Base-by-base conservation (phyloP, 2,888 invertebrate species). In the Erynnis tages region DNA sequence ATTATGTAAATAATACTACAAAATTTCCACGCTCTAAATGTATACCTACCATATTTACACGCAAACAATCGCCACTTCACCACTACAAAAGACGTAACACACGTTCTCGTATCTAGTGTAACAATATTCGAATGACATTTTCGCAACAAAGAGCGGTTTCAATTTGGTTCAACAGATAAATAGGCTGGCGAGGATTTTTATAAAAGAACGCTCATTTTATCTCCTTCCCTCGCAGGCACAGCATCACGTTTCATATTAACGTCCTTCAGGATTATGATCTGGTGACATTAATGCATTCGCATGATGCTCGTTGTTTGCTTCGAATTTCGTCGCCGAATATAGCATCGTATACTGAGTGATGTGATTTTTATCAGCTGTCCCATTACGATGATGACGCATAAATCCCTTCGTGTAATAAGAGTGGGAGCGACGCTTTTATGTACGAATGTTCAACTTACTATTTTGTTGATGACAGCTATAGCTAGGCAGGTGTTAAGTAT, bases 181-280 rank as follows among this genome's bases (percentile, higher is more conserved):
- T 17, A 35, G 45, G 45, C 23, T 35, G 44, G 16, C 16, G 34
- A 46, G 16, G 25, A 35, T 14, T 46, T 46, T 46, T 25, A 35
- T 46, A 35, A 46, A 35, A 46, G 23, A 35, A 25, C 34, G 16
- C 23, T 4, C 35, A 46, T 46, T 46, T 35, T 46, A 46, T 35
- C 35, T 14, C 34, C 16, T 45, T 25, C 34, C 25, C 45, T 14
- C 45, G 34, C 45, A 45, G 45, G 44, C 57, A 54, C 57, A 55
- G 55, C 61, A 60, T 66, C 71, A 71, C 69, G 67, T 68, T 63
- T 65, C 63, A 59, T 71, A 69, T 70, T 69, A 73, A 61, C 62
- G 64, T 62, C 62, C 57, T 60, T 61, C 57, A 58, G 60, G 59
- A 62, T 62, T 65, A 64, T 59, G 55, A 65, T 63, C 62, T 62